Evolutionary conservation across 2,113 vertebrate species (phyloP).

Genomic region (Narcine bancroftii): DNA sequence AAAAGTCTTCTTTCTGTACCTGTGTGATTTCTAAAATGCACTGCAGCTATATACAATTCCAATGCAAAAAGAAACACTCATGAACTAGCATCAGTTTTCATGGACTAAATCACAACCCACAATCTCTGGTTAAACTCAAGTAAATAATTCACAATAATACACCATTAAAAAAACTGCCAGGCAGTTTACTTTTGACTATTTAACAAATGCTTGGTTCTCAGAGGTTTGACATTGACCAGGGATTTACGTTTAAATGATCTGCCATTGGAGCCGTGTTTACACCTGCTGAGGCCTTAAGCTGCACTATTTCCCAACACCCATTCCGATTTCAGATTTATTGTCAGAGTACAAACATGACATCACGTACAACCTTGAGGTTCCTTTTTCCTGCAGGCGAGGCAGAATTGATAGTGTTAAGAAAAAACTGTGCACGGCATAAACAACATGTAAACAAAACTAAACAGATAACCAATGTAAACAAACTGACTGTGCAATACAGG

Average conservation of each 20-base stretch:
- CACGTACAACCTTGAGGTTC: too few species aligned
- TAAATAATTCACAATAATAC: neutral
- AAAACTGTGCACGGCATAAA: too few species aligned
- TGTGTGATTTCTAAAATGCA: neutral
- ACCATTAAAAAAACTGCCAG: neutral
- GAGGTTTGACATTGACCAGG: neutral
- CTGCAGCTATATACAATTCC: neutral
- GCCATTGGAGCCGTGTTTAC: too few species aligned
- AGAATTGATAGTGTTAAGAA: too few species aligned
- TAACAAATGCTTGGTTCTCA: neutral
- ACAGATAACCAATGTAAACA: too few species aligned
- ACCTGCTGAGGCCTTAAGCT: too few species aligned
- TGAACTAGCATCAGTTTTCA: neutral
- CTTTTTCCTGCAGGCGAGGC: too few species aligned
- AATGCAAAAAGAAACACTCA: neutral
- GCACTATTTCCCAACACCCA: too few species aligned
- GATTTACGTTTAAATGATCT: neutral
- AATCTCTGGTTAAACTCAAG: neutral
- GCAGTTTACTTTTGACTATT: neutral
- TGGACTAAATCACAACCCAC: neutral
- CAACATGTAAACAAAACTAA: too few species aligned
- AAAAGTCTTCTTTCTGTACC: neutral
- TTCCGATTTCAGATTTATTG: too few species aligned
- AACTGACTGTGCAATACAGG: too few species aligned
- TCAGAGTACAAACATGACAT: too few species aligned